Conservation (phyloP, 2,888 invertebrate genomes). For the Leptopilina drosophilae region DNA sequence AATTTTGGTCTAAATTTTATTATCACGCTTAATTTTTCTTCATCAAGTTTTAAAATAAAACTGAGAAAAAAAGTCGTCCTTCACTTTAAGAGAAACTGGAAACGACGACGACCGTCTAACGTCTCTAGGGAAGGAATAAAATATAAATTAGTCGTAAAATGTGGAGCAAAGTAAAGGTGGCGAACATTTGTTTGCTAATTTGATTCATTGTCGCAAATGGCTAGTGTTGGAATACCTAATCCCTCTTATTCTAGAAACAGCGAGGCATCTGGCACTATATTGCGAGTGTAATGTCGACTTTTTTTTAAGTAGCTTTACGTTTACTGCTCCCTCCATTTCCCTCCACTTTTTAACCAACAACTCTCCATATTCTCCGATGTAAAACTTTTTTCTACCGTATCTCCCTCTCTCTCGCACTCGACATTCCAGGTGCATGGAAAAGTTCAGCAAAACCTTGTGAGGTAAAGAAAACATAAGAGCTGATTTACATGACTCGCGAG, state of each 20-base stretch:
- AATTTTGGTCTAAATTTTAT: conserved; percentile 25
- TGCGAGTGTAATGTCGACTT: conserved; percentile 31
- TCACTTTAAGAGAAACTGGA: conserved; percentile 22
- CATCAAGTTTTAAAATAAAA: conserved; percentile 24
- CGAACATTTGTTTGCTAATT: conserved; percentile 40
- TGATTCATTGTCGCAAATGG: conserved; percentile 29
- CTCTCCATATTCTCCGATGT: conserved; percentile 3
- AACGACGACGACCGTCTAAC: conserved; percentile 9
- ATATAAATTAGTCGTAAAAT: conserved; percentile 37
- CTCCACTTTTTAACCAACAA: no score
- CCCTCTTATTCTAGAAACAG: conserved; percentile 22
- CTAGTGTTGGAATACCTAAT: conserved; percentile 31
- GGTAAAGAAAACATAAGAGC: conserved; percentile 39
- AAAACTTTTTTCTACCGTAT: conserved; percentile 27
- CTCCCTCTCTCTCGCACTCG: neutral
- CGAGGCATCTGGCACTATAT: conserved; percentile 24
- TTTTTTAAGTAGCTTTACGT: conserved; percentile 29
- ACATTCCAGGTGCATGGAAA: conserved; percentile 31
- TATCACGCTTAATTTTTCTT: conserved; percentile 13
- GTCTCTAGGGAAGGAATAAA: conserved; percentile 14
- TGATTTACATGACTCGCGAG: conserved; percentile 53
- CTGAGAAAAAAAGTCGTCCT: neutral
- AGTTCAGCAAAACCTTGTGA: conserved; percentile 24
- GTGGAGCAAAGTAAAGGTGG: conserved; percentile 23
- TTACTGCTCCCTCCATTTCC: neutral